Percentiles rank a stretch among this genome's conserved stretches.
Evolutionary conservation across 2,888 invertebrate genomes (phyloP).

Genomic region (Falcaria lacertinaria): DNA sequence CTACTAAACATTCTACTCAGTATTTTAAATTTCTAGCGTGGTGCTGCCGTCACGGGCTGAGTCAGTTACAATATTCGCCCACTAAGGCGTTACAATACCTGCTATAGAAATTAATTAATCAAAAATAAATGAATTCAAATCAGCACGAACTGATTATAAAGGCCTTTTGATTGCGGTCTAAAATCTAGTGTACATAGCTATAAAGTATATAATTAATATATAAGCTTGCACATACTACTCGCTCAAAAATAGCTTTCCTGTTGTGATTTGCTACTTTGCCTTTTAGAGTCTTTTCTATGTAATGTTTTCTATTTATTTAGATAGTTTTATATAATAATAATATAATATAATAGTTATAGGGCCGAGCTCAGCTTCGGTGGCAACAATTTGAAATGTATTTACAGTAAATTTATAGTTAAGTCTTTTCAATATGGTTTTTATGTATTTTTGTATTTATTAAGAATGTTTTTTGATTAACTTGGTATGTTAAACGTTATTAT

Average conservation of each 20-base stretch:
- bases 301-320: constrained; percentile 49
- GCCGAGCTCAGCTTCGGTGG: constrained; percentile 64
- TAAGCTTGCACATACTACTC: constrained; percentile 64
- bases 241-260: constrained; percentile 60
- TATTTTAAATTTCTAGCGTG: no score
- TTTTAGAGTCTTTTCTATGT: constrained; percentile 59
- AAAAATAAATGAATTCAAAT: no score
- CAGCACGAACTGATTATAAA: constrained; percentile 13
- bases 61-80: no score
- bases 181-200: constrained; percentile 36
- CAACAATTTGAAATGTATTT: constrained; percentile 33
- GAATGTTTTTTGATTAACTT: no score
- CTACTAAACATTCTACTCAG: no score
- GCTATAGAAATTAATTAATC: no score
- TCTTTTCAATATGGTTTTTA: not conserved
- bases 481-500: not conserved
- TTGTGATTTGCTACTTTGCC: constrained; percentile 74
- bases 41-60: no score
- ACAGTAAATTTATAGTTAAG: constrained; percentile 8
- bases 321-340: constrained; percentile 54
- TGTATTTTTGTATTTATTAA: not conserved
- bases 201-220: constrained; percentile 24
- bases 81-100: no score
- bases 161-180: constrained; percentile 48
- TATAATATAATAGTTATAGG: constrained; percentile 17